A percentile compares a stretch with the other conserved stretches of the same genome.
Conservation (phyloP, 2,888 invertebrate genomes). For the Spodoptera exigua region DNA sequence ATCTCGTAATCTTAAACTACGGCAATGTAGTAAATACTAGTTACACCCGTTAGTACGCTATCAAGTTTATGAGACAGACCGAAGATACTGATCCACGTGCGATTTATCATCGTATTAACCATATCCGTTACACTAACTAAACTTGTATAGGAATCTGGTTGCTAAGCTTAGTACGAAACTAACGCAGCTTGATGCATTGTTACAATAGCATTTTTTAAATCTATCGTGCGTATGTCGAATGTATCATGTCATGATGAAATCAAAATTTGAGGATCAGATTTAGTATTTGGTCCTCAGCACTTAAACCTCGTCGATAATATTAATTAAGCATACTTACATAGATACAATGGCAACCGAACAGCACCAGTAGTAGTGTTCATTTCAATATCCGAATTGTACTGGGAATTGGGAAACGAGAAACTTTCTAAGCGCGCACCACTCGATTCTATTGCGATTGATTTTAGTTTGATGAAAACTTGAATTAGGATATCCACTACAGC, state of each 20-base stretch:
- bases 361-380: conserved; percentile 24
- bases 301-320: conserved; percentile 24
- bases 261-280: too few relatives aligned
- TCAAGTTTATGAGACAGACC: conserved; percentile 50
- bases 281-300: conserved; percentile 28
- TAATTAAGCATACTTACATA: conserved; percentile 1
- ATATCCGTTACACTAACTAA: conserved; percentile 15
- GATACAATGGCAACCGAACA: conserved; percentile 6
- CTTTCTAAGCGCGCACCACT: conserved; percentile 30
- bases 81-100: conserved; percentile 50
- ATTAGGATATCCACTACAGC: conserved; percentile 28
- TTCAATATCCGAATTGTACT: conserved; percentile 41
- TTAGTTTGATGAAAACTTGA: conserved; percentile 43
- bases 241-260: too few relatives aligned
- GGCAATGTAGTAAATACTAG: conserved; percentile 24
- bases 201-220: conserved; percentile 36
- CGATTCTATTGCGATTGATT: conserved; percentile 31
- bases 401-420: conserved; percentile 41
- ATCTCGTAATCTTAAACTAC: conserved; percentile 1
- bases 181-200: conserved; percentile 32
- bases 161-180: conserved; percentile 33
- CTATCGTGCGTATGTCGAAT: too few relatives aligned
- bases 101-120: conserved; percentile 48
- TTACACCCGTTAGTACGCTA: conserved; percentile 38
- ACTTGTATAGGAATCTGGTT: conserved; percentile 47